A percentile compares a stretch with the other conserved stretches of the same genome.
These are phyloP conservation scores for Catalaphyllia jardinei DNA, from an alignment of 64 coral and sea anemone genomes.

Conservation along the genomic window DNA sequence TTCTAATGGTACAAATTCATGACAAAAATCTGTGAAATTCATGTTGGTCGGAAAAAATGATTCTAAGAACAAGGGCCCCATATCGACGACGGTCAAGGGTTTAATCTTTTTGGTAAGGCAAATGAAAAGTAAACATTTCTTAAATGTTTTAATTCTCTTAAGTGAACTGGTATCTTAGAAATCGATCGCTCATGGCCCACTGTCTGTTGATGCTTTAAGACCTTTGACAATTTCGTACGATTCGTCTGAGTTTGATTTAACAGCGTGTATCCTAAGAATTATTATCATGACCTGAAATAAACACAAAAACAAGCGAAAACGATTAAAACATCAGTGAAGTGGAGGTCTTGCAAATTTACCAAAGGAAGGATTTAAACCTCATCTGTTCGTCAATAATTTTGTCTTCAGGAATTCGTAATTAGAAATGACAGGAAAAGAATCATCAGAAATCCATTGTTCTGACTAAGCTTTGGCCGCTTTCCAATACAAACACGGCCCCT, in stretches of 20 bases:
- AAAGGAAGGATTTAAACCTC: constrained; percentile 20
- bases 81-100: neutral
- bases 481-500: neutral
- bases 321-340: neutral
- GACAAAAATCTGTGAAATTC: too few relatives aligned
- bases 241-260: neutral
- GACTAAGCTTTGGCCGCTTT: neutral
- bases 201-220: neutral
- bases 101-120: neutral
- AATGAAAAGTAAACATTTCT: neutral
- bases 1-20: too few relatives aligned
- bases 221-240: neutral
- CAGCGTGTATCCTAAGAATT: neutral
- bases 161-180: neutral
- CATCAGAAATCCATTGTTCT: constrained; percentile 15
- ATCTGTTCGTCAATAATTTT: constrained; percentile 11
- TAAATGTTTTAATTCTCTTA: neutral
- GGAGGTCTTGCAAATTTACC: neutral
- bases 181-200: neutral
- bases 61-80: neutral
- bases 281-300: neutral
- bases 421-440: constrained; percentile 6
- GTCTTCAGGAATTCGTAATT: constrained; percentile 30
- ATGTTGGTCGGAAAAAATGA: too few relatives aligned
- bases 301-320: neutral